Percentiles rank a stretch among this genome's conserved stretches.
phyloP scores from a whole-genome alignment of 1,140 invertebrate species.

The Bradynema listronoti region DNA sequence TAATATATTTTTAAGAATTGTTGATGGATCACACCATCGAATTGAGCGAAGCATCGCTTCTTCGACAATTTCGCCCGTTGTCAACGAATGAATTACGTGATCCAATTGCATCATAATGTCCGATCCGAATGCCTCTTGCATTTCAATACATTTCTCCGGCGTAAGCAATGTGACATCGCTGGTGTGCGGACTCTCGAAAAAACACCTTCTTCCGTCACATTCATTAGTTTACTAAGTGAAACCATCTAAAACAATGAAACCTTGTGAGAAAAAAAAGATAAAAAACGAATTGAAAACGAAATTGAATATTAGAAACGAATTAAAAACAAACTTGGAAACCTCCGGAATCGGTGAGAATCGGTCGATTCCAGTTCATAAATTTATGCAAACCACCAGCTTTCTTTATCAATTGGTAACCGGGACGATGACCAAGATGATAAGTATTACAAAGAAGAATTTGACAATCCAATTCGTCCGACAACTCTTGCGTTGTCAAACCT shows the following conservation, averaged over 20 bases:
- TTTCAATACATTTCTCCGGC: slow-evolving; percentile 89
- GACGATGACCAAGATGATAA: slow-evolving; percentile 88
- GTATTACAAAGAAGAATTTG: slow-evolving; percentile 92
- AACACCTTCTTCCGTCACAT: slow-evolving; percentile 91
- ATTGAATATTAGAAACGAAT: too few relatives aligned
- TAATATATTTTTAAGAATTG: too few relatives aligned
- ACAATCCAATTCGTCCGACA: slow-evolving; percentile 73
- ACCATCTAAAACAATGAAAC: slow-evolving; percentile 79
- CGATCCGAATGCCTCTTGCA: slow-evolving; percentile 87
- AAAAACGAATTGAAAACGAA: too few relatives aligned
- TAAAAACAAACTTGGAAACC: slow-evolving; percentile 44
- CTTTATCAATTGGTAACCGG: slow-evolving; percentile 75
- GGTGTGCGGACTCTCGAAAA: slow-evolving; percentile 86
- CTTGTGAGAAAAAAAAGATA: slow-evolving; percentile 5
- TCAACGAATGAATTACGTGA: slow-evolving; percentile 84
- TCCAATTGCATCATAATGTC: slow-evolving; percentile 99
- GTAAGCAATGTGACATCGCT: slow-evolving; percentile 70
- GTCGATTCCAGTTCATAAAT: slow-evolving; percentile 91
- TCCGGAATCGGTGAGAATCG: slow-evolving; percentile 69
- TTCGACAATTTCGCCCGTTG: slow-evolving; percentile 73
- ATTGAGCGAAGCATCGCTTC: slow-evolving; percentile 76
- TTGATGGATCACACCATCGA: slow-evolving; percentile 36
- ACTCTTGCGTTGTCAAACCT: slow-evolving; percentile 82
- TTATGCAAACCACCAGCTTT: slow-evolving; percentile 87
- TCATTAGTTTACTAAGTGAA: slow-evolving; percentile 80